phyloP scores from a whole-genome alignment of 2,888 invertebrate genomes.

The Gortyna flavago region DNA sequence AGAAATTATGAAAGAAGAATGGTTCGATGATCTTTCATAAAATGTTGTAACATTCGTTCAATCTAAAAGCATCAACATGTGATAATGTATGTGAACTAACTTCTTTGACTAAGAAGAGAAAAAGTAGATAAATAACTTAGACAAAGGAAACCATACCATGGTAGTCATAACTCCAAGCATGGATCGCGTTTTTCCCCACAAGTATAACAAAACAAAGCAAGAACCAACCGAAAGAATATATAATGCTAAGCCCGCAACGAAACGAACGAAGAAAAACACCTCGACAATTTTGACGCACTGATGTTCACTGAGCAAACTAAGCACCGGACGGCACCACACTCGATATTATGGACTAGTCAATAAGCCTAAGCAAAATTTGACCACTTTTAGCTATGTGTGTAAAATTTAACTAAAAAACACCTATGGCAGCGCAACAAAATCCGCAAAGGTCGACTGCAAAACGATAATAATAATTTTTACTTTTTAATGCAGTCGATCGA shows the following conservation, averaged over 20 bases:
- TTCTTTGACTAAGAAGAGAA: slow-evolving; percentile 82
- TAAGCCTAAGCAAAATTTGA: slow-evolving; percentile 73
- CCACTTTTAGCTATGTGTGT: slow-evolving; percentile 73
- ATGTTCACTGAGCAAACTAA: slow-evolving; percentile 86
- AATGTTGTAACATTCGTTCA: slow-evolving; percentile 66
- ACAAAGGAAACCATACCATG: slow-evolving; percentile 90
- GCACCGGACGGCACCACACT: slow-evolving; percentile 86
- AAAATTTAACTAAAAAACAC: slow-evolving; percentile 74
- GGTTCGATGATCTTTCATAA: slow-evolving; percentile 61
- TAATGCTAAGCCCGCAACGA: slow-evolving; percentile 85
- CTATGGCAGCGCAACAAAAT: slow-evolving; percentile 83
- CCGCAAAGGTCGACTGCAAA: slow-evolving; percentile 82
- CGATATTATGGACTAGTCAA: slow-evolving; percentile 69
- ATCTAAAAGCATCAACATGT: slow-evolving; percentile 72
- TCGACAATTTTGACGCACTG: slow-evolving; percentile 82
- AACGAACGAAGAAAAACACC: slow-evolving; percentile 85
- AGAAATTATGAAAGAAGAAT: slow-evolving; percentile 66
- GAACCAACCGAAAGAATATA: slow-evolving; percentile 76
- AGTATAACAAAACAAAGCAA: slow-evolving; percentile 81
- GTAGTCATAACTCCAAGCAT: slow-evolving; percentile 90
- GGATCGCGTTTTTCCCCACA: slow-evolving; percentile 88
- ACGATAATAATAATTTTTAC: slow-evolving; percentile 85
- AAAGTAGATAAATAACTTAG: slow-evolving; percentile 82
- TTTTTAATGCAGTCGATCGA: slow-evolving; percentile 89
- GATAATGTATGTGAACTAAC: slow-evolving; percentile 78